Evolutionary conservation across 2,113 vertebrate species (phyloP), one percentile per base, ranked within the genome.

Genomic region (Anseranas semipalmata): DNA sequence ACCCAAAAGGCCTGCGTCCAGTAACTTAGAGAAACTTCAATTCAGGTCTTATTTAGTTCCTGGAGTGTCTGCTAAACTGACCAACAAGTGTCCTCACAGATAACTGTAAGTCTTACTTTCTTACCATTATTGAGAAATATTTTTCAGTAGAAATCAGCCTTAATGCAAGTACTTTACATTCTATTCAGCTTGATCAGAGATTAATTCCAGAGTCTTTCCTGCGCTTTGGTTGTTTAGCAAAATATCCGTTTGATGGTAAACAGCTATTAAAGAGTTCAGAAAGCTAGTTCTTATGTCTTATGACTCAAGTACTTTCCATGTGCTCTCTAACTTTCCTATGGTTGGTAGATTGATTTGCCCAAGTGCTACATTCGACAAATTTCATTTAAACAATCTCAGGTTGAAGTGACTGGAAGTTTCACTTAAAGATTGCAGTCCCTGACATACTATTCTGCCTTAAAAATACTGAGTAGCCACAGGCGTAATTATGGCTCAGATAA

Each of bases 381-480:
- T 52, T 73, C 12, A 18, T 62, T 21, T 45, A 74, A 82, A 18
- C 18, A 52, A 39, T 62, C 10, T 89, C 30, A 63, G 5, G 5
- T 13, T 43, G 45, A 93, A 79, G 10, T n/a, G 27, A 32, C 25
- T 48, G 41, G 7, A 89, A 66, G 24, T 45, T 96, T 80, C 45
- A 55, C 22, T 77, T 11, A 45, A 77, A 63, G 56, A 33, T 30
- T 35, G 15, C 4, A 8, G 5, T 87, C 25, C 35, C 43, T 62
- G 66, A 35, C 33, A 76, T 76, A 35, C 53, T 60, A 10, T 27
- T 80, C 28, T 67, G 13, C 39, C 56, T 88, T 67, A 46, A 75
- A 91, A 43, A 19, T 17, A 17, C 35, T 37, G 27, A 79, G n/a
- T 45, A 82, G 6, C 6, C 22, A 15, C 15, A 0, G 0, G 20